Conservation (phyloP, 2,888 invertebrate species). For the Nudaria mundana region DNA sequence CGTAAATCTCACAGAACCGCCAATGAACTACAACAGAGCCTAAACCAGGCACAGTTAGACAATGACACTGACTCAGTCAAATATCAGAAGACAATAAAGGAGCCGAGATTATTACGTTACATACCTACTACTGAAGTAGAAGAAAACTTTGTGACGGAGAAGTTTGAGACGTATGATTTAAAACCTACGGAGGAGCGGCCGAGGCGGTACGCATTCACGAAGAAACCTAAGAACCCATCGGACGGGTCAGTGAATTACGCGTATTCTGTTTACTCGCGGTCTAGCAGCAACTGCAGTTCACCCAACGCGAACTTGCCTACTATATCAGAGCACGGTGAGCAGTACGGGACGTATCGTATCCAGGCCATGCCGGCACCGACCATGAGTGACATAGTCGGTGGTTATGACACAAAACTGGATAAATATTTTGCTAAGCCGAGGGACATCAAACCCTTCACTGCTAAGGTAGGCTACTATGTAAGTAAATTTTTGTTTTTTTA, state of each 20-base stretch:
- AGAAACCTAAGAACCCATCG: slow-evolving; percentile 67
- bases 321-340: slow-evolving; percentile 69
- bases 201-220: slow-evolving; percentile 61
- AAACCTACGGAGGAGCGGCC: slow-evolving; percentile 62
- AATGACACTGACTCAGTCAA: slow-evolving; percentile 73
- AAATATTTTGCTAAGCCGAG: slow-evolving; percentile 69
- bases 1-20: slow-evolving; percentile 59
- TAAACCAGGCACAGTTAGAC: slow-evolving; percentile 63
- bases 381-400: slow-evolving; percentile 44
- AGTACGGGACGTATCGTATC: slow-evolving; percentile 63
- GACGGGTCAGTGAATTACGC: slow-evolving; percentile 73
- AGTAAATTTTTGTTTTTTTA: slow-evolving; percentile 24
- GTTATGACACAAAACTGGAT: slow-evolving; percentile 65
- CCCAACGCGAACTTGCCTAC: slow-evolving; percentile 71
- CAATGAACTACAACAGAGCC: slow-evolving; percentile 59
- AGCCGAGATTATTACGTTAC: slow-evolving; percentile 66
- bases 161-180: slow-evolving; percentile 69
- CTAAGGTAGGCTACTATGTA: slow-evolving; percentile 64
- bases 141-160: slow-evolving; percentile 64
- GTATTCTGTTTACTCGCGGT: slow-evolving; percentile 68
- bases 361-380: slow-evolving; percentile 41
- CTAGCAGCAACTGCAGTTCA: slow-evolving; percentile 71
- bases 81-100: slow-evolving; percentile 69
- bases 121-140: slow-evolving; percentile 68
- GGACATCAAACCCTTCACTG: slow-evolving; percentile 55